A percentile compares a stretch with the other conserved stretches of the same genome.
phyloP scores from a whole-genome alignment of 2,113 vertebrate species.

The Gallinago paraguaiae region DNA sequence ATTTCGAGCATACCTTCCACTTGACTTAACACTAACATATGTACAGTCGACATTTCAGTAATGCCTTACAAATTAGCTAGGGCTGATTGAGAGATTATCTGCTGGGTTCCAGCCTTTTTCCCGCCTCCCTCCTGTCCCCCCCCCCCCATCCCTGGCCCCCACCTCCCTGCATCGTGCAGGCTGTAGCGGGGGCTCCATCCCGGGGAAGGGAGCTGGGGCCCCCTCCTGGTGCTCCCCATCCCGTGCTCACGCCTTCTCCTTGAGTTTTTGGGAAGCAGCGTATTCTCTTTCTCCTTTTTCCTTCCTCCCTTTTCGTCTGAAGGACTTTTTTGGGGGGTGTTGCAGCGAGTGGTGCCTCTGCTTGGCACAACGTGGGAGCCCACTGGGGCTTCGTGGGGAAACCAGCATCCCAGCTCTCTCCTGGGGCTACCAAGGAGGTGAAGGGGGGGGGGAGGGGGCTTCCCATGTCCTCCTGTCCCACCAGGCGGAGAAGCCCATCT shows the following conservation, averaged over 20 bases:
- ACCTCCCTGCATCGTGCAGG: accelerated
- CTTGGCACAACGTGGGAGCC: accelerated
- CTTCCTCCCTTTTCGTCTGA: not conserved
- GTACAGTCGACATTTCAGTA: not conserved
- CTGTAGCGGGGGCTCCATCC: accelerated
- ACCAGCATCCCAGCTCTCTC: not conserved
- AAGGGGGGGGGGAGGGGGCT: not conserved
- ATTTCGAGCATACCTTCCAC: conserved; percentile 50
- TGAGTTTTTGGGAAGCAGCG: not conserved
- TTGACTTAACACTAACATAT: conserved; percentile 45
- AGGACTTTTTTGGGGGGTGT: not conserved
- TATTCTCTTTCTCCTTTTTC: not conserved
- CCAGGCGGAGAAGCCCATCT: accelerated
- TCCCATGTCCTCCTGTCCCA: not conserved
- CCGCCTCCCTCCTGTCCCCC: too few relatives aligned
- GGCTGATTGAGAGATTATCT: not conserved
- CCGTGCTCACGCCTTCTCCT: accelerated
- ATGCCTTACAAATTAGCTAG: conserved; percentile 56
- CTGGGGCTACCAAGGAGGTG: accelerated
- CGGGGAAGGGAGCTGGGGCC: not conserved
- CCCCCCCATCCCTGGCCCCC: not conserved
- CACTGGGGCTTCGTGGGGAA: not conserved
- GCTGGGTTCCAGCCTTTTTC: not conserved
- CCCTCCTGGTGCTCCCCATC: not conserved
- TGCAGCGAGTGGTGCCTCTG: not conserved